phyloP scores from a whole-genome alignment of 2,797 vertebrate genomes.

The Danionella dracula region DNA sequence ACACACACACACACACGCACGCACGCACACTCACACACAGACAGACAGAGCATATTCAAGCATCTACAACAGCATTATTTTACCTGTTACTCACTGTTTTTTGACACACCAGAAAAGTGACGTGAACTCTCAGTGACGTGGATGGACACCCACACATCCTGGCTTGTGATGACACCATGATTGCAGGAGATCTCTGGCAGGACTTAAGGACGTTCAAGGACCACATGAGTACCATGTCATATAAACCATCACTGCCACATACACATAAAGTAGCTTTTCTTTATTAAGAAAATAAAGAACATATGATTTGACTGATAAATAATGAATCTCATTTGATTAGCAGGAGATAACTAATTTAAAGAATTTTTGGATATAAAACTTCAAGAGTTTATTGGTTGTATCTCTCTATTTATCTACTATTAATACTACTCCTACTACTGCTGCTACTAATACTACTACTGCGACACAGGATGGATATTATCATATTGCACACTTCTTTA shows the following conservation, averaged over 20 bases:
- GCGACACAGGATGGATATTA: too few relatives aligned
- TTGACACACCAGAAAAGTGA: conserved; percentile 12
- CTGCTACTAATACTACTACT: too few relatives aligned
- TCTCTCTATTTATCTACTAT: too few relatives aligned
- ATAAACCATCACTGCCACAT: conserved; percentile 10
- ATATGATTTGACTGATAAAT: too few relatives aligned
- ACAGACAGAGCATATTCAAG: conserved; percentile 32
- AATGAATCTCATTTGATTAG: too few relatives aligned
- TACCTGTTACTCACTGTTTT: conserved; percentile 40
- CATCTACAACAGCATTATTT: conserved; percentile 35
- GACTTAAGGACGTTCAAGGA: conserved; percentile 23
- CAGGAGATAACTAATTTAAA: too few relatives aligned
- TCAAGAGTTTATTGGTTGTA: too few relatives aligned
- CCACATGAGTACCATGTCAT: conserved; percentile 22
- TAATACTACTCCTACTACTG: too few relatives aligned
- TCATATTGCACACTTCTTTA: too few relatives aligned
- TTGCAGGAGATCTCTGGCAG: conserved; percentile 33
- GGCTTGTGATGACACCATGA: conserved; percentile 42
- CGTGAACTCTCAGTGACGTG: conserved; percentile 39
- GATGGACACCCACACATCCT: conserved; percentile 34
- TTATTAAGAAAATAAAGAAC: too few relatives aligned
- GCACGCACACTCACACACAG: conserved; percentile 35
- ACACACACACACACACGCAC: conserved; percentile 37
- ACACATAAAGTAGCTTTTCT: too few relatives aligned
- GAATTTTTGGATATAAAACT: too few relatives aligned